Conservation (phyloP, 2,888 invertebrate genomes). For the Penaeus monodon region DNA sequence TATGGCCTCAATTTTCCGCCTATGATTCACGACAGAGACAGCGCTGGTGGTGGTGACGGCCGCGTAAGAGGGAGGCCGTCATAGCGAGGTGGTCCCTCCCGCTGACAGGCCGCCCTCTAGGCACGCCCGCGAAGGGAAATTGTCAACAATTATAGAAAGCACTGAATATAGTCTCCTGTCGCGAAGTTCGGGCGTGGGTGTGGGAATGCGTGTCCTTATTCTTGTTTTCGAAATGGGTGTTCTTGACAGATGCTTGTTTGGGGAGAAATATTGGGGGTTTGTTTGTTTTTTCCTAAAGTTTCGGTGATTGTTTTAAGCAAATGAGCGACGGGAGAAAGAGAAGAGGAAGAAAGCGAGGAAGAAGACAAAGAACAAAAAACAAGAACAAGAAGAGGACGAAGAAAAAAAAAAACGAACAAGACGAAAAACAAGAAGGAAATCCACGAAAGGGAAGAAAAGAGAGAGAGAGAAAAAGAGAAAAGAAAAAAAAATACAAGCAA, state of each 20-base stretch:
- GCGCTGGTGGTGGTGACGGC: not conserved
- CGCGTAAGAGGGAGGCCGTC: not conserved
- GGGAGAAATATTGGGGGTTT: too few species aligned
- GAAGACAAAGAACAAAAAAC: not conserved
- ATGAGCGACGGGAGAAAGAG: too few species aligned
- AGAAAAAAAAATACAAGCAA: not conserved
- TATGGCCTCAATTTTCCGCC: slow-evolving; percentile 47
- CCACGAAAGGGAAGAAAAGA: not conserved
- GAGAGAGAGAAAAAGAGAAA: not conserved
- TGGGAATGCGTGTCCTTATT: not conserved
- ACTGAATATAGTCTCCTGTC: too few species aligned
- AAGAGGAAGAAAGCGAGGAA: not conserved
- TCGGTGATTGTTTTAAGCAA: too few species aligned
- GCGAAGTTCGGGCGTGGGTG: not conserved
- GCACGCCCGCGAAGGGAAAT: too few species aligned
- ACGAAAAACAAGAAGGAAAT: not conserved
- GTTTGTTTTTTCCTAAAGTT: too few species aligned
- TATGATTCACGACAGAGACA: slow-evolving; percentile 24
- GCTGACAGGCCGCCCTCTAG: not conserved
- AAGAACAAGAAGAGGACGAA: too few species aligned
- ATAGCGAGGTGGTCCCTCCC: not conserved
- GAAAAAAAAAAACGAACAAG: not conserved
- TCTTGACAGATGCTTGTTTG: too few species aligned
- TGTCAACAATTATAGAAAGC: too few species aligned
- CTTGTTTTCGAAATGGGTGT: too few species aligned